Base-by-base conservation (phyloP, 1,140 invertebrate genomes). In the Panagrolaimus sp. region DNA sequence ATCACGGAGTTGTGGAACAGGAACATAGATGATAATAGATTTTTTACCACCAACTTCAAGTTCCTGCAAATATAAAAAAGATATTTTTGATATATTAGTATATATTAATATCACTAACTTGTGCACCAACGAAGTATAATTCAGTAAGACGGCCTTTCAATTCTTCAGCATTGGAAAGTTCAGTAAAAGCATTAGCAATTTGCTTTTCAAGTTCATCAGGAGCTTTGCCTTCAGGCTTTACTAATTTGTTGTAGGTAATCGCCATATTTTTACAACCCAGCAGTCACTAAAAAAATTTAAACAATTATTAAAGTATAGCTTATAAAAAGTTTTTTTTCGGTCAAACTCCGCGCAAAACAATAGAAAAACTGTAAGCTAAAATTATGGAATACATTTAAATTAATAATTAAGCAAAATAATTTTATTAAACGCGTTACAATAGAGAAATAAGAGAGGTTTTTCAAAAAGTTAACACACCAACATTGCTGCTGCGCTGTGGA, bases 11-110 rank as follows among this genome's bases (percentile, higher is more conserved):
- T 98, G 95, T 62, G 95, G 94, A 85, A 98, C 94, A 63, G 96
- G 96, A 71, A 98, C 95, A 84, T 95, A 97, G 84, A 99, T 95
- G 78, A 98, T 93, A 83, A 98, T 92, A 47, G 91, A 91, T 87
- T 95, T 96, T 83, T 95, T 95, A 82, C 90, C 91, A 11, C 91
- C 88, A 69, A 87, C 85, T 83, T 96, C 93, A 77, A 96, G 89
- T 87, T 97, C 92, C 83, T 82, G n/a, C n/a, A n/a, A n/a, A n/a
- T n/a, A n/a, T n/a, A n/a, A 63, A 61, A 81, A 72, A 25, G n/a
- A 31, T 53, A 68, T 62, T 38, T 16, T 27, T 47, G 11, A 42
- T 38, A 70, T n/a, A 23, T n/a, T 25, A 16, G 20, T 16, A 69
- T 11, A 25, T n/a, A n/a, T 23, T 9, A 51, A 66, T 14, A 45